Evolutionary conservation across 2,113 vertebrate genomes (phyloP).

Genomic region (Elephas maximus): DNA sequence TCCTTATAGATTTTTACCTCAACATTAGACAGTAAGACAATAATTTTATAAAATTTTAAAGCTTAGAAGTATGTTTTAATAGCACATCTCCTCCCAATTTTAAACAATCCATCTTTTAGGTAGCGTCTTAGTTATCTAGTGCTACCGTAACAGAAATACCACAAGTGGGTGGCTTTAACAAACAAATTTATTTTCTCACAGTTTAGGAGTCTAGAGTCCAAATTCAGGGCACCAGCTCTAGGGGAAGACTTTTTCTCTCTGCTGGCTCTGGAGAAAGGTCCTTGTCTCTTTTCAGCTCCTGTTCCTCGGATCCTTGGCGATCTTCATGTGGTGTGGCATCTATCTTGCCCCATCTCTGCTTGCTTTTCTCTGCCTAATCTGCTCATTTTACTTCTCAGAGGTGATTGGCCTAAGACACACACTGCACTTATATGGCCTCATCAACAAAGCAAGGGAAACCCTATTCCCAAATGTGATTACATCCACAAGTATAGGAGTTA

Average conservation of each 20-base stretch:
- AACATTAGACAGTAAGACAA: neutral
- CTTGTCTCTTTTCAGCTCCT: neutral
- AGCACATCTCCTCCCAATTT: neutral
- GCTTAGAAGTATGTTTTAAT: neutral
- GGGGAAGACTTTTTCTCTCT: too few relatives aligned
- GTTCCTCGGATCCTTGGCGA: neutral
- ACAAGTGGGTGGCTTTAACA: too few relatives aligned
- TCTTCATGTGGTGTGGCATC: neutral
- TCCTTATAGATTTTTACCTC: neutral
- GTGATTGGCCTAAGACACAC: neutral
- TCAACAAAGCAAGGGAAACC: neutral
- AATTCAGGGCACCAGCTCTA: too few relatives aligned
- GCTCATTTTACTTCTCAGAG: neutral
- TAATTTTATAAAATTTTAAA: neutral
- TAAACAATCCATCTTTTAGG: slow-evolving; percentile 28
- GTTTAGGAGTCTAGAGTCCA: too few relatives aligned
- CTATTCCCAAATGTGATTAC: neutral
- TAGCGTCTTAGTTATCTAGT: neutral
- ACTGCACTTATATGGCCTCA: neutral
- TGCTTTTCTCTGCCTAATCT: neutral
- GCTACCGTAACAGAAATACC: too few relatives aligned
- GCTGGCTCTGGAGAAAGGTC: neutral
- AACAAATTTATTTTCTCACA: too few relatives aligned
- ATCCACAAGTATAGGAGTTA: neutral
- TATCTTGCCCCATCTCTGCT: neutral